Evolutionary conservation across 1,140 invertebrate species (phyloP).

Genomic region (Drosophila lacertosa): DNA sequence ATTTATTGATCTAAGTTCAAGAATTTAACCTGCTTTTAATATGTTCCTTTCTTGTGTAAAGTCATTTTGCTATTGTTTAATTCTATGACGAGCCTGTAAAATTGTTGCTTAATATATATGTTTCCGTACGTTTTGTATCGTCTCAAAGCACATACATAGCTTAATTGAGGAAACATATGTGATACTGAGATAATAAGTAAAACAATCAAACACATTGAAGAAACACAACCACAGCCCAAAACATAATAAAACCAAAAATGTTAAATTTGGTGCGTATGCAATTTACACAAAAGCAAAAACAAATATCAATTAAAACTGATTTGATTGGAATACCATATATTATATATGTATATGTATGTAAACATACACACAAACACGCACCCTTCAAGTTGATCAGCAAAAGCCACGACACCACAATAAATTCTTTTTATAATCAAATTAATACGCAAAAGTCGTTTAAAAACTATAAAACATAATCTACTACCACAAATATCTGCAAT

Average conservation of each 20-base stretch:
- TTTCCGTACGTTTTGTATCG: slow-evolving; percentile 59
- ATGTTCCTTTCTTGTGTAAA: slow-evolving; percentile 50
- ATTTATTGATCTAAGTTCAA: slow-evolving; percentile 40
- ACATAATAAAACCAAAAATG: slow-evolving; percentile 8
- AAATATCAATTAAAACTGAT: slow-evolving; percentile 39
- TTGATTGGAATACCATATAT: slow-evolving; percentile 36
- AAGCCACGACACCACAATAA: slow-evolving; percentile 20
- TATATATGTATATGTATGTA: slow-evolving; percentile 23
- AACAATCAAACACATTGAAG: slow-evolving; percentile 49
- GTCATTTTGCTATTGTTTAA: slow-evolving; percentile 30
- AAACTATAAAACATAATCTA: slow-evolving; percentile 31
- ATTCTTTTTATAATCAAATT: slow-evolving; percentile 14
- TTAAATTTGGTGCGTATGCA: slow-evolving; percentile 56
- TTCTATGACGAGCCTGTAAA: slow-evolving; percentile 52
- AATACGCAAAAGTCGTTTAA: slow-evolving; percentile 21
- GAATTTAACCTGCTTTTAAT: slow-evolving; percentile 34
- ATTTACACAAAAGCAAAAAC: slow-evolving; percentile 34
- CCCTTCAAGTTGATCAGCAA: slow-evolving; percentile 15
- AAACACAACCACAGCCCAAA: slow-evolving; percentile 33
- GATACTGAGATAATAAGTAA: slow-evolving; percentile 83
- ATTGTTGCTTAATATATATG: slow-evolving; percentile 75
- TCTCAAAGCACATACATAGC: slow-evolving; percentile 50
- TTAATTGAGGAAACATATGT: slow-evolving; percentile 74
- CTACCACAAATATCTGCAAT: slow-evolving; percentile 43
- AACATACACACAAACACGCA: slow-evolving; percentile 17